Evolutionary conservation across 1,140 invertebrate genomes (phyloP).

Genomic region (Cheumatopsyche charites): DNA sequence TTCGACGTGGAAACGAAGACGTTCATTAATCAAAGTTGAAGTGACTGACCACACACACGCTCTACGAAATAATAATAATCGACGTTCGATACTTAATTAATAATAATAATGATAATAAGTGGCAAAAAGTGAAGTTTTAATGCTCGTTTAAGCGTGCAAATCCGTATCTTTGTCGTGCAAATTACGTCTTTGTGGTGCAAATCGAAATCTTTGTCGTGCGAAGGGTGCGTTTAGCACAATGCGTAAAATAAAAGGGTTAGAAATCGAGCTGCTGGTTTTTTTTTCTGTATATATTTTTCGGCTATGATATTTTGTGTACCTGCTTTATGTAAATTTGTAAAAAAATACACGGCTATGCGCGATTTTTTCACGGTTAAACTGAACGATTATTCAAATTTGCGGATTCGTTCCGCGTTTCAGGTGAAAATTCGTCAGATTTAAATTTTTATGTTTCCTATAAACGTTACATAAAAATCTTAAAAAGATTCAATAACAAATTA

Average conservation of each 20-base stretch:
- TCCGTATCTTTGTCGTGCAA: too few species aligned
- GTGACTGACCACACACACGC: conserved; percentile 17
- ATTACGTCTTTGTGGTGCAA: too few species aligned
- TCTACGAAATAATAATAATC: neutral
- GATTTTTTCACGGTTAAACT: conserved; percentile 10
- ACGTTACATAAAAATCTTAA: too few species aligned
- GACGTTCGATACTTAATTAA: neutral
- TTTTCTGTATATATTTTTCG: neutral
- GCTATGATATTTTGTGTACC: neutral
- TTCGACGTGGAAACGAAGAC: conserved; percentile 4
- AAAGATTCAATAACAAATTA: too few species aligned
- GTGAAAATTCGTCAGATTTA: too few species aligned
- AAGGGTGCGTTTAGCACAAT: conserved; percentile 17
- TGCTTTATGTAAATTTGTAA: conserved; percentile 3
- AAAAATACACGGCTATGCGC: neutral
- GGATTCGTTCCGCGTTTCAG: too few species aligned
- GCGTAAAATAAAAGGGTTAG: conserved; percentile 10
- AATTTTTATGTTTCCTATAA: too few species aligned
- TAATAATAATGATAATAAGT: too few species aligned
- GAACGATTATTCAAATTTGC: too few species aligned
- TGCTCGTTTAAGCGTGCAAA: too few species aligned
- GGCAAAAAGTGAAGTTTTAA: too few species aligned
- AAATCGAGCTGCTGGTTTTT: conserved; percentile 25
- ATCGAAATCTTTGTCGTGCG: conserved; percentile 18
- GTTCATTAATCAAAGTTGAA: conserved; percentile 19